Base-by-base conservation (phyloP, 1,140 invertebrate species). In the Drosophila santomea region DNA sequence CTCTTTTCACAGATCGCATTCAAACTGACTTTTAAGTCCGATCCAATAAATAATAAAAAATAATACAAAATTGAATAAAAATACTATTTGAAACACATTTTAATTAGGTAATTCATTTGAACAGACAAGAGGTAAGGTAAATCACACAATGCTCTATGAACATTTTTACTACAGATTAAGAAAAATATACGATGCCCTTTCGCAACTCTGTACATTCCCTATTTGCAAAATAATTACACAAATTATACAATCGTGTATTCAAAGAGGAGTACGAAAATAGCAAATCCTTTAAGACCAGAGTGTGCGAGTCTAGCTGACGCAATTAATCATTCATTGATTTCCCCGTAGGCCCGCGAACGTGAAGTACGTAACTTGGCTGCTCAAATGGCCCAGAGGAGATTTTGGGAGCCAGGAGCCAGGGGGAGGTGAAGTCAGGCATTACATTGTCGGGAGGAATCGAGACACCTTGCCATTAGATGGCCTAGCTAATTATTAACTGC, bases 401-500 rank as follows among this genome's bases (percentile, higher is more conserved):
- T 6, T 2, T n/a, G 23, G 10, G 25, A 23, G 17, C 23, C 11
- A 2, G 35, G 14, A 4, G 17, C 11, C n/a, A 4, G 23, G 14
- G 12, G 1, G 39, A 5, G 36, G 45, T 11, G 32, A 47, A 68
- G 41, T 47, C 64, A 48, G 7, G 50, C 51, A 56, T 71, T 69
- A 71, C 68, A 71, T 50, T 38, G 68, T 71, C 66, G 32, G 17
- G 64, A 41, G 64, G 66, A 41, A 50, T 71, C 64, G 64, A 23
- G 67, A 69, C 64, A 71, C 52, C 54, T 44, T 58, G 28, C 68
- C 68, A 71, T 72, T 72, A 72, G 68, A 58, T 36, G 55, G 72
- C 56, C 62, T 63, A 68, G 75, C 78, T 89, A 88, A 88, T 89
- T 88, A 88, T 88, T 83, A 89, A 83, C 75, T 88, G 82, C 82